These are phyloP conservation scores for Pachypeltis micranthus DNA, from an alignment of 1,140 invertebrate genomes.

Conservation along the genomic window DNA sequence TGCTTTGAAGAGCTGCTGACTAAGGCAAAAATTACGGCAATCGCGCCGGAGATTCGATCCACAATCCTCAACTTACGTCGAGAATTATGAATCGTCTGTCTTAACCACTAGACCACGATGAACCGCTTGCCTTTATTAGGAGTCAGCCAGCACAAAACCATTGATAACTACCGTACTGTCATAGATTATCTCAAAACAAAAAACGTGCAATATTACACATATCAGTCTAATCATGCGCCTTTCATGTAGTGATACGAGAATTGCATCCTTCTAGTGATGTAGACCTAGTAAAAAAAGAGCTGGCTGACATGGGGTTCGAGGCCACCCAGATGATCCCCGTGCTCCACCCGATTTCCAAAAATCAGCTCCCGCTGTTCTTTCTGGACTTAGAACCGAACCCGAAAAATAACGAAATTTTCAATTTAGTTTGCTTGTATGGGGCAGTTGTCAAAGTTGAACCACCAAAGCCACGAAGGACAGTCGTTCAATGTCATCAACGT, in stretches of 20 bases:
- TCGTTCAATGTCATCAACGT: conserved; percentile 33
- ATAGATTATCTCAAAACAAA: background rate
- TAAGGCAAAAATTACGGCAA: too few species aligned
- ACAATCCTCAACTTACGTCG: too few species aligned
- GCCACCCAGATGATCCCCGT: background rate
- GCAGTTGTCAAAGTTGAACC: conserved; percentile 30
- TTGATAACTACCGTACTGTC: background rate
- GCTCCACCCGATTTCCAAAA: conserved; percentile 20
- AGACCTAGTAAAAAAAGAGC: background rate
- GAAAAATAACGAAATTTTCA: conserved; percentile 33
- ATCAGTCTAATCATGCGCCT: conserved; percentile 8
- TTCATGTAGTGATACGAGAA: background rate
- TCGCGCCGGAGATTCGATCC: too few species aligned
- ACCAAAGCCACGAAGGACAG: conserved; percentile 25
- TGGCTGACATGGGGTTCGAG: conserved; percentile 7
- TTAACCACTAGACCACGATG: too few species aligned
- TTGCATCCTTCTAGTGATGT: conserved; percentile 5
- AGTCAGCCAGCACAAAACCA: too few species aligned
- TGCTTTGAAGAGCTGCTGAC: too few species aligned
- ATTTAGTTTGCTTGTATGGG: conserved; percentile 24
- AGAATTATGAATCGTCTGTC: too few species aligned
- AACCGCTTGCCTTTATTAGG: too few species aligned
- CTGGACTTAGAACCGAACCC: conserved; percentile 30
- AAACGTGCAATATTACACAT: conserved; percentile 1
- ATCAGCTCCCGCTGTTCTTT: conserved; percentile 31